These are phyloP conservation scores for Physocephala rufipes DNA, from an alignment of 2,888 invertebrate species.

Conservation along the genomic window DNA sequence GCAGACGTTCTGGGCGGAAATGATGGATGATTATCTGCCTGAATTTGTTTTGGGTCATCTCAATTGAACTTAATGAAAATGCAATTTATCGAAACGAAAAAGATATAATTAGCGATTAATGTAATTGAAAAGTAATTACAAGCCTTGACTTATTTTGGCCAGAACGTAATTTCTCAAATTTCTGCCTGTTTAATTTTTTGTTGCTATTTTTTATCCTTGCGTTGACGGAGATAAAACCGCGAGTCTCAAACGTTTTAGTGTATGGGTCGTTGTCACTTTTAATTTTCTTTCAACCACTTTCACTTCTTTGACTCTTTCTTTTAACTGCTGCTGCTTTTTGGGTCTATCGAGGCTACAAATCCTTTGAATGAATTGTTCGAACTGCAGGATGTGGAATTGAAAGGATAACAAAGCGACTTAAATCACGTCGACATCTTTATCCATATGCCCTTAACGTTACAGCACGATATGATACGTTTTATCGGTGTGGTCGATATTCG, in stretches of 20 bases:
- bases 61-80: too few relatives aligned
- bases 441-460: conserved; percentile 17
- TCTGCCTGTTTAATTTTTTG: too few relatives aligned
- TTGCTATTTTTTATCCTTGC: not conserved
- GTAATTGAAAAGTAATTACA: not conserved
- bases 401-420: conserved; percentile 23
- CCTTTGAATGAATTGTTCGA: not conserved
- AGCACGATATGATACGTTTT: not conserved
- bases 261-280: too few relatives aligned
- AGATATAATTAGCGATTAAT: not conserved
- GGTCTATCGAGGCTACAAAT: not conserved
- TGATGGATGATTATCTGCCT: too few relatives aligned
- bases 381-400: conserved; percentile 28
- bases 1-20: not conserved
- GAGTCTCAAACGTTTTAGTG: too few relatives aligned
- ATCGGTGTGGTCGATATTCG: conserved; percentile 45
- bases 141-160: too few relatives aligned
- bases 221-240: not conserved
- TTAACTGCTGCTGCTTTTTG: too few relatives aligned
- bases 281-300: too few relatives aligned
- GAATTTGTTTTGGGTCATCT: too few relatives aligned
- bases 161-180: too few relatives aligned
- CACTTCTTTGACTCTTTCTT: too few relatives aligned
- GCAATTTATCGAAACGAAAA: too few relatives aligned
- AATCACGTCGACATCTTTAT: conserved; percentile 29